A percentile compares a stretch with the other conserved stretches of the same genome.
These are phyloP conservation scores for Enteromius argenteus DNA, from an alignment of 2,797 vertebrate genomes.

Conservation along the genomic window DNA sequence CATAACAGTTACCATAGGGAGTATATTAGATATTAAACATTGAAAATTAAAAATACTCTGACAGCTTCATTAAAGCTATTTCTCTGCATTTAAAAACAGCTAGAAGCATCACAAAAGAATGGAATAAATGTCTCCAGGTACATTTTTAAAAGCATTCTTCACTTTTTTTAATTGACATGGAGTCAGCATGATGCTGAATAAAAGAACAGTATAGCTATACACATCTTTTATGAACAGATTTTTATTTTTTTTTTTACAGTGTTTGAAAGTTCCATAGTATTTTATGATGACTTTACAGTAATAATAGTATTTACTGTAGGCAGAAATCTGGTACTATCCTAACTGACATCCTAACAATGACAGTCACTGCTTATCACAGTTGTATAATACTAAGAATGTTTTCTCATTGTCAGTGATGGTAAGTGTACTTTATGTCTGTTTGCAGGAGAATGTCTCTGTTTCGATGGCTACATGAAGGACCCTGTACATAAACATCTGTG, in stretches of 20 bases:
- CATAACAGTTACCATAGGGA: not conserved
- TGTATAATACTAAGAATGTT: not conserved
- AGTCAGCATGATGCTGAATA: not conserved
- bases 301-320: not conserved
- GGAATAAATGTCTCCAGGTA: not conserved
- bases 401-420: not conserved
- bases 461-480: slow-evolving; percentile 97
- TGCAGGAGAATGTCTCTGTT: slow-evolving; percentile 94
- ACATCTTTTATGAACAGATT: not conserved
- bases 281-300: not conserved
- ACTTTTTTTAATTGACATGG: not conserved
- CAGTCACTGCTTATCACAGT: slow-evolving; percentile 23
- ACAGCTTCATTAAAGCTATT: not conserved
- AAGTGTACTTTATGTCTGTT: slow-evolving; percentile 42
- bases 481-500: slow-evolving; percentile 98
- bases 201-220: not conserved
- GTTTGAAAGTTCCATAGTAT: slow-evolving; percentile 14
- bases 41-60: not conserved
- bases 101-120: not conserved
- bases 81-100: not conserved
- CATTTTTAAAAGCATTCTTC: not conserved
- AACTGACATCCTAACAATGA: not conserved
- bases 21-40: not conserved
- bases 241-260: not conserved
- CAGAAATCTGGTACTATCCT: not conserved